Percentiles rank a stretch among this genome's conserved stretches.
Conservation (phyloP, 1,140 invertebrate species). For the Hylaeus anthracinus region DNA sequence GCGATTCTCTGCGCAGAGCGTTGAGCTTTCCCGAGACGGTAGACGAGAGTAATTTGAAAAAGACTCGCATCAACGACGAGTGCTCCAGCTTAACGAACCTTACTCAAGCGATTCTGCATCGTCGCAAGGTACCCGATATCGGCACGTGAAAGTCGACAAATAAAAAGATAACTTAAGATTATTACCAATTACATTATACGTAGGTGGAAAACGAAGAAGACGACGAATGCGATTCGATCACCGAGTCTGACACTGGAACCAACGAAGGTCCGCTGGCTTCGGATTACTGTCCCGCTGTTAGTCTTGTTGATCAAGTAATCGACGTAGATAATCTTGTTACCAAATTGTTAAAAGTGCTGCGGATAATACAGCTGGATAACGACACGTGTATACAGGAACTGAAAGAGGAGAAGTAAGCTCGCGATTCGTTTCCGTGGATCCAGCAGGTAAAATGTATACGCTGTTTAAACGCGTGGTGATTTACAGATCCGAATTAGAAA, state of each 20-base stretch:
- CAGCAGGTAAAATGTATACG: not conserved
- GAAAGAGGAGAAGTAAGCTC: constrained; percentile 81
- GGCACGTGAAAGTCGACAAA: not conserved
- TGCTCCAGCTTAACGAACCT: constrained; percentile 77
- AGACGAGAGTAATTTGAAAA: constrained; percentile 67
- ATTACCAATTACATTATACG: not conserved
- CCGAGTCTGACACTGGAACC: constrained; percentile 73
- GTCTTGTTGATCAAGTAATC: constrained; percentile 87
- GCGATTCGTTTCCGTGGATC: not conserved
- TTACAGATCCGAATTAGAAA: constrained; percentile 73
- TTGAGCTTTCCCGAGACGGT: constrained; percentile 75
- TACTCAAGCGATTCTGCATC: constrained; percentile 76
- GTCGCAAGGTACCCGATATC: constrained; percentile 68
- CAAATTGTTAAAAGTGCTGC: constrained; percentile 87
- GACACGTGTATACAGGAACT: constrained; percentile 85
- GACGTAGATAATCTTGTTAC: constrained; percentile 88
- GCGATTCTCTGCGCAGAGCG: constrained; percentile 77
- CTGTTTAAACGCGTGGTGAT: constrained; percentile 1
- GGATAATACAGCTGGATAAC: constrained; percentile 86
- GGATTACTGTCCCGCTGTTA: constrained; percentile 76
- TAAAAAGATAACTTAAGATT: not conserved
- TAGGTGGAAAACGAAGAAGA: constrained; percentile 78
- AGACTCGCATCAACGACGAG: constrained; percentile 69
- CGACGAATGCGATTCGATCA: constrained; percentile 76
- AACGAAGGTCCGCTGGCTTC: constrained; percentile 70